phyloP scores from a whole-genome alignment of 2,113 vertebrate species.

The Leuciscus idus region DNA sequence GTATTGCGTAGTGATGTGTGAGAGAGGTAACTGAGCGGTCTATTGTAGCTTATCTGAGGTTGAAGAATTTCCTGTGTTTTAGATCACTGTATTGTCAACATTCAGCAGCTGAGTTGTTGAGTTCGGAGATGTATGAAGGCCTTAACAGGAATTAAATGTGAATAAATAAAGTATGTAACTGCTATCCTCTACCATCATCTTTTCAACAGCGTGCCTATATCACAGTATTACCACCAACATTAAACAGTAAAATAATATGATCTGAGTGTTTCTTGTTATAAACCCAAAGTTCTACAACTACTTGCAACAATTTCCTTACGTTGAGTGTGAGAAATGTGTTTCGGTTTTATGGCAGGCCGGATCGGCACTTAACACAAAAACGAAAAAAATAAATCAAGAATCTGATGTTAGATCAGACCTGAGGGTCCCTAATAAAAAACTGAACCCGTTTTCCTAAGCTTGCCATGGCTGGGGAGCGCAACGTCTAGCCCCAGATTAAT shows the following conservation, averaged over 20 bases:
- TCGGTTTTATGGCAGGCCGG: slow-evolving; percentile 44
- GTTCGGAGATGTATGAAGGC: slow-evolving; percentile 47
- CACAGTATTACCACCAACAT: slow-evolving; percentile 27
- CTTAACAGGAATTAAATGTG: slow-evolving; percentile 22
- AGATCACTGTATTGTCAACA: slow-evolving; percentile 53
- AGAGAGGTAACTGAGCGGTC: slow-evolving; percentile 79
- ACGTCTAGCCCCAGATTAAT: slow-evolving; percentile 46
- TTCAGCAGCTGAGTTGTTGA: slow-evolving; percentile 60
- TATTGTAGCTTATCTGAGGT: slow-evolving; percentile 79
- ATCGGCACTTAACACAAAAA: slow-evolving; percentile 53
- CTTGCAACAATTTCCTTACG: background rate
- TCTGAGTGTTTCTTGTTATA: background rate
- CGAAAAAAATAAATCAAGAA: slow-evolving; percentile 42
- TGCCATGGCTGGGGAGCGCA: slow-evolving; percentile 50
- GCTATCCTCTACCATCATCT: slow-evolving; percentile 21
- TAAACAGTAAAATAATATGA: background rate
- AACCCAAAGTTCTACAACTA: slow-evolving; percentile 6
- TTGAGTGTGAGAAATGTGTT: slow-evolving; percentile 17
- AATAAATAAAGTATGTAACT: background rate
- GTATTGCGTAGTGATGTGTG: slow-evolving; percentile 77
- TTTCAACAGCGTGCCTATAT: slow-evolving; percentile 40
- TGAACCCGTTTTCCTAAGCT: slow-evolving; percentile 59
- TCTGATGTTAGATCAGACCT: slow-evolving; percentile 55
- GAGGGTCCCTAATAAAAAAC: slow-evolving; percentile 54
- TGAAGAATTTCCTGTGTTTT: slow-evolving; percentile 61